These are phyloP conservation scores for Erebia epiphron DNA, from an alignment of 2,888 invertebrate species.

Conservation along the genomic window DNA sequence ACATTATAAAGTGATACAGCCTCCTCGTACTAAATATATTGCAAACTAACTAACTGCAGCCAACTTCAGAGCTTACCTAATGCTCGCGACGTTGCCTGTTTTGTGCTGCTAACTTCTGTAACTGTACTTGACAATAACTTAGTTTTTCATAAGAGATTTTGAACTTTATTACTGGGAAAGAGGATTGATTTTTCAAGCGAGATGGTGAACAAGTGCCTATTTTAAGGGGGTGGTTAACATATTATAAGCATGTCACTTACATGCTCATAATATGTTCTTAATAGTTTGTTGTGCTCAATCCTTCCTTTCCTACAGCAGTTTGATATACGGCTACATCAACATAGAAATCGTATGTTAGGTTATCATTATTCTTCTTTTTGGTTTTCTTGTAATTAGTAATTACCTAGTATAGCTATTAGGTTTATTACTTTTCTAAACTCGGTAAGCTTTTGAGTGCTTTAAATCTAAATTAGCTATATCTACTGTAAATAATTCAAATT, in stretches of 20 bases:
- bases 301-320: too few relatives aligned
- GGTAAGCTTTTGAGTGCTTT: too few relatives aligned
- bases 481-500: too few relatives aligned
- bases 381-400: too few relatives aligned
- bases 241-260: too few relatives aligned
- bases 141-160: conserved; percentile 33
- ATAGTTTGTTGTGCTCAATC: too few relatives aligned
- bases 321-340: too few relatives aligned
- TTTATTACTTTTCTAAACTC: too few relatives aligned
- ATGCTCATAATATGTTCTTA: neutral
- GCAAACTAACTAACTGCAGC: conserved; percentile 58
- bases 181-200: conserved; percentile 33
- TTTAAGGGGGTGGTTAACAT: conserved; percentile 54
- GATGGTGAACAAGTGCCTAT: conserved; percentile 27
- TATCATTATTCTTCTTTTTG: too few relatives aligned
- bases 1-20: conserved; percentile 38
- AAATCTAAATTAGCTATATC: too few relatives aligned
- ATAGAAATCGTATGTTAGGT: too few relatives aligned
- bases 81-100: conserved; percentile 66
- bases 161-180: neutral
- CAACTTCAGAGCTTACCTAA: conserved; percentile 60
- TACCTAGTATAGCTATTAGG: too few relatives aligned
- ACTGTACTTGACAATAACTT: conserved; percentile 53
- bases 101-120: conserved; percentile 60
- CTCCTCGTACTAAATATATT: conserved; percentile 43